Evolutionary conservation across 2,888 invertebrate species (phyloP), one percentile per base, ranked within the genome.

Genomic region (Lydus trimaculatus): DNA sequence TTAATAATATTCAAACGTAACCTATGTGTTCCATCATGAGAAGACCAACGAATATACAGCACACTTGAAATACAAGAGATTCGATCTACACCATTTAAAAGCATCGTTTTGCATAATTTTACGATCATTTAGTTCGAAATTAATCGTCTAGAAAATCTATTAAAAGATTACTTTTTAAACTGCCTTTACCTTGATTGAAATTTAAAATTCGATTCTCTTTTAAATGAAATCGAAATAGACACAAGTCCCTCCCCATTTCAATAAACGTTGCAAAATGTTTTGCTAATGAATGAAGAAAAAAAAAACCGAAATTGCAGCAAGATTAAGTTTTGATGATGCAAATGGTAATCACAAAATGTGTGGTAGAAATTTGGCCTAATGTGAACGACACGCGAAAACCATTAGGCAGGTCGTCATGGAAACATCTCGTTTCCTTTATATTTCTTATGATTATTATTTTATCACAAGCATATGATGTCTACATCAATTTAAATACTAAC

Each of bases 381-480:
- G 48, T 58, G 33, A 13, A 43, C 60, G 65, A 66, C 66, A 69
- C 60, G 65, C 65, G 69, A 69, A 69, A 69, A 65, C 69, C 69
- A 69, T 69, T 69, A 69, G 69, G 56, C 9, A 39, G 31, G 69
- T 65, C 58, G 65, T 66, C 69, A 69, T 69, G 63, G 69, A 31
- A 63, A 66, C 69, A 48, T 56, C 65, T 65, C 66, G 62, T 61
- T 69, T 52, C 60, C 31, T 52, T 63, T 60, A 48, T 65, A 61
- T 69, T 69, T 31, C 65, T 69, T 65, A 65, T 69, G 2, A 69
- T 66, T 66, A 69, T 66, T 66, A 68, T 68, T 68, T 63, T 56
- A 56, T 52, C 28, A 58, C 31, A 17, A 48, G 17, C 39, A 60
- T 36, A 60, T 31, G 60, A 33, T 60, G 60, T 20, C 23, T 15